These are phyloP conservation scores for Enteromius afrohamiltoni DNA, from an alignment of 2,797 vertebrate genomes.

Conservation along the genomic window DNA sequence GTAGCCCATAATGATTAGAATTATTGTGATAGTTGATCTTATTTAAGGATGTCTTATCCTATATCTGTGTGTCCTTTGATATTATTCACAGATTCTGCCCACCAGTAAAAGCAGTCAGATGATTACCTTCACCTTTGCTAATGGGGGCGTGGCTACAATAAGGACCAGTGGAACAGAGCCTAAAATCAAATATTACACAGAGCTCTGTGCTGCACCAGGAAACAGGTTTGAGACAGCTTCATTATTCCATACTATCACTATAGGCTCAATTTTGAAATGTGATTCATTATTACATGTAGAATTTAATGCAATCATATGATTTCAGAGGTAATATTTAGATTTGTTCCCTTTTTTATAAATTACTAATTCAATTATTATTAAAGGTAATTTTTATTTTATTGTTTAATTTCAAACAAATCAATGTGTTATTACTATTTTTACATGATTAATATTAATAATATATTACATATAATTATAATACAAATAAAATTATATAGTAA, in stretches of 20 bases:
- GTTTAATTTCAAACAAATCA: background rate
- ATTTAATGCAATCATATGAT: background rate
- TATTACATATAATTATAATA: background rate
- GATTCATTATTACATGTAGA: background rate
- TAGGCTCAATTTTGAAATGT: background rate
- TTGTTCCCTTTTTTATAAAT: background rate
- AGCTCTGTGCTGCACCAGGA: conserved; percentile 93
- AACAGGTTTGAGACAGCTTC: conserved; percentile 80
- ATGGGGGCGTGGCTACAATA: conserved; percentile 95
- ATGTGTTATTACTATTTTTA: background rate
- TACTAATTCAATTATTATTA: background rate
- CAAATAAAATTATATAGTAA: background rate
- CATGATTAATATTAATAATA: background rate
- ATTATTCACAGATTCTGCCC: conserved; percentile 84
- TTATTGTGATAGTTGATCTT: background rate
- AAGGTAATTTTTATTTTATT: background rate
- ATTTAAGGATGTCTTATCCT: background rate
- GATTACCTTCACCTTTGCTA: conserved; percentile 96
- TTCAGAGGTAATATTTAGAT: background rate
- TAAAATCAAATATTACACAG: conserved; percentile 97
- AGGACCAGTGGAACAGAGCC: conserved; percentile 97
- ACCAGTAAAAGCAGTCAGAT: conserved; percentile 95
- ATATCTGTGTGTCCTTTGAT: background rate
- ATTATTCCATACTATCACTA: background rate
- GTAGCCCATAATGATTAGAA: conserved; percentile 55